These are phyloP conservation scores for Oreochromis niloticus DNA, from an alignment of 2,113 vertebrate species.

Conservation along the genomic window DNA sequence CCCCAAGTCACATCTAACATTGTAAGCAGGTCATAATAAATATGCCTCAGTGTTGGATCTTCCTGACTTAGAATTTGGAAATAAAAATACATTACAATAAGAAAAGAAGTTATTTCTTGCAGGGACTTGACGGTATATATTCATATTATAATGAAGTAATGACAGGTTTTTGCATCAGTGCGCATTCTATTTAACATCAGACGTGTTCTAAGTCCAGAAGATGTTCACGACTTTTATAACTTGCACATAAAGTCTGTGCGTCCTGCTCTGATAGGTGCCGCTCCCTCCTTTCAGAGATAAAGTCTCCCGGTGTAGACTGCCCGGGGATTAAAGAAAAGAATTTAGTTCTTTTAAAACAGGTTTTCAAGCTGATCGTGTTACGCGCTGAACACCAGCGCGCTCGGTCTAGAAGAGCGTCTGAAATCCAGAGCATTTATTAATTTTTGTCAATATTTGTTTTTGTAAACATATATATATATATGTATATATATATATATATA, in stretches of 20 bases:
- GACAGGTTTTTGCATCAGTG: background rate
- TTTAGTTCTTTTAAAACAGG: background rate
- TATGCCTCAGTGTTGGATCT: background rate
- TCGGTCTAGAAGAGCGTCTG: background rate
- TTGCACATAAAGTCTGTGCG: background rate
- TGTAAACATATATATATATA: too few species aligned
- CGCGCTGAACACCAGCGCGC: background rate
- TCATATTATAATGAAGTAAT: background rate
- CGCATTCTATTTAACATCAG: accelerated
- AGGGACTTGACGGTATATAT: background rate
- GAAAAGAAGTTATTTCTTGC: background rate
- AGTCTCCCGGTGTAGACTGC: background rate
- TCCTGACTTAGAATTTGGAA: background rate
- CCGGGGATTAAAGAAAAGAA: background rate
- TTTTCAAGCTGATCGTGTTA: background rate
- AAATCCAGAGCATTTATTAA: accelerated
- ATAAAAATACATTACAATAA: background rate
- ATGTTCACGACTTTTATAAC: background rate
- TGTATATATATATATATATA: too few species aligned
- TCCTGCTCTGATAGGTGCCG: background rate
- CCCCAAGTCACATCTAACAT: background rate
- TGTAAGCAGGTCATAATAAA: background rate
- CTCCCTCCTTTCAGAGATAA: background rate
- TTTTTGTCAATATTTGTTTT: background rate
- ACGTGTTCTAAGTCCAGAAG: background rate